Base-by-base conservation (phyloP, 37 sponge, comb jelly and placozoan species). In the Ianthella basta region DNA sequence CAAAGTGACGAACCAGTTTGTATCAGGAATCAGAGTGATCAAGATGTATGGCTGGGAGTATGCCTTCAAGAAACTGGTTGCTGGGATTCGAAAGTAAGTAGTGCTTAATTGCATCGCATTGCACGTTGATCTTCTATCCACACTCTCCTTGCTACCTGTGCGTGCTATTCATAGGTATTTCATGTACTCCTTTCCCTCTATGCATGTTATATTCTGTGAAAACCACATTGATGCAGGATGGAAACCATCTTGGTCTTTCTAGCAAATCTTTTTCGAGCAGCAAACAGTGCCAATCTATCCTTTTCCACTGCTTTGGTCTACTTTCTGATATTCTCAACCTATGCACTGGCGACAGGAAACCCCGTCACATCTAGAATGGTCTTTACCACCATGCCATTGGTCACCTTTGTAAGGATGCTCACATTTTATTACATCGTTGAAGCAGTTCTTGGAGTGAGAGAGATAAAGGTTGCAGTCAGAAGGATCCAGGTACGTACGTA, bases 351-450 rank as follows among this genome's bases (percentile, higher is more conserved):
- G 3, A 75, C 78, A 19, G 78, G 89, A 68, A 27, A 75, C n/a
- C 38, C 59, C 1, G 85, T 91, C 34, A 88, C 87, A 21, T 59
- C 95, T 19, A 66, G 54, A 16, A 83, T 74, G 19, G 91, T 88
- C n/a, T 94, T 94, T 81, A 84, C 88, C 19, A 80, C 82, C 37
- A 80, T 91, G 38, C 84, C 88, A 27, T 24, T 75, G 3, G 24
- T 75, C 1, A 16, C 21, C 25, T 44, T 44, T 36, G 25, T 41
- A 24, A 39, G 54, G 54, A 13, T 75, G n/a, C 5, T 53, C 2
- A 20, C 78, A 0, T 19, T 75, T 14, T 21, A 3, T 19, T 75
- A 40, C 25, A 18, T 75, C 10, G 37, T 41, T 0, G 41, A 75
- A 44, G 20, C 25, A 24, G 40, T 75, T 21, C 78, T 75, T 36